A percentile compares a stretch with the other conserved stretches of the same genome.
These are phyloP conservation scores for Pantherophis guttatus DNA, from an alignment of 2,113 vertebrate genomes.

Conservation along the genomic window DNA sequence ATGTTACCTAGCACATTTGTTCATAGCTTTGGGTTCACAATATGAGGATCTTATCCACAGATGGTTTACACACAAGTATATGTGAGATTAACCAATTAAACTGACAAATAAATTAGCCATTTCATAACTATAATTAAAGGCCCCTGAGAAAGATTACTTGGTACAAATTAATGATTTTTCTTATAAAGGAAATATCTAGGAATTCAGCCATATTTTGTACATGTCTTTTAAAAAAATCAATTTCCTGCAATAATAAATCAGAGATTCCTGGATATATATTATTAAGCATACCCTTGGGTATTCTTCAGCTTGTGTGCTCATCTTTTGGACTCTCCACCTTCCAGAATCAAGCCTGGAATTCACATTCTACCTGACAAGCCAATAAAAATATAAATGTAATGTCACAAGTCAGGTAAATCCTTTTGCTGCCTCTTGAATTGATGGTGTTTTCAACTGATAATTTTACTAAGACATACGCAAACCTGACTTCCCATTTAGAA, in stretches of 20 bases:
- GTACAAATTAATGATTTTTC: background rate
- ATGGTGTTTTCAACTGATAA: background rate
- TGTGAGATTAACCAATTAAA: background rate
- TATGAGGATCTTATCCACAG: background rate
- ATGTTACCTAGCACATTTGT: background rate
- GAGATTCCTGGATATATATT: background rate
- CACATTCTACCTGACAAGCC: background rate
- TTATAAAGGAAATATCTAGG: slow-evolving; percentile 10
- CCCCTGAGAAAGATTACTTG: background rate
- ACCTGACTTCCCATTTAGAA: background rate
- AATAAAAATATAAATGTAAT: background rate
- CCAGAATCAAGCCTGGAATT: background rate
- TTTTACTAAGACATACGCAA: background rate
- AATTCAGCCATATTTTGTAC: slow-evolving; percentile 5
- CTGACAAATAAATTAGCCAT: background rate
- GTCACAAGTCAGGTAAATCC: rapidly evolving
- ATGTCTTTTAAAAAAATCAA: background rate
- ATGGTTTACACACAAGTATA: background rate
- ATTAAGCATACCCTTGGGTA: background rate
- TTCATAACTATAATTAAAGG: slow-evolving; percentile 14
- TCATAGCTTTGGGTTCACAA: background rate
- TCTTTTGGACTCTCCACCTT: background rate
- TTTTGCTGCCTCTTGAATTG: background rate
- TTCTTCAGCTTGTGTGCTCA: background rate
- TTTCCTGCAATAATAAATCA: background rate